Evolutionary conservation across 1,140 invertebrate genomes (phyloP).

Genomic region (Sycobia sp.): DNA sequence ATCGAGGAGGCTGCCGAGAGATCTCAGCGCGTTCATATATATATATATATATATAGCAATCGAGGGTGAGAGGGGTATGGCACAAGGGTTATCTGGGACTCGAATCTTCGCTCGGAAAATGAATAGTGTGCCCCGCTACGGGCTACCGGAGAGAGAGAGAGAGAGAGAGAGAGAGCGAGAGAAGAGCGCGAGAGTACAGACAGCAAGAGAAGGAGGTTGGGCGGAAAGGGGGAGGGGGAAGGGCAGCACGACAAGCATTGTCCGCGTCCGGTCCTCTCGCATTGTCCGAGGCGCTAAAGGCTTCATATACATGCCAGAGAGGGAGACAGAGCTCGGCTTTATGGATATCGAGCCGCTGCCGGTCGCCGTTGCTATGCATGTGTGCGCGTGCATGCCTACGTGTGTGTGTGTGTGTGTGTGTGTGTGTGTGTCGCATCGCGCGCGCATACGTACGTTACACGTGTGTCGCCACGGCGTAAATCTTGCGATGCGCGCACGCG

Average conservation of each 20-base stretch:
- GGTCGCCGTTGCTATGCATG: slow-evolving; percentile 27
- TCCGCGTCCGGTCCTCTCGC: slow-evolving; percentile 25
- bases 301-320: slow-evolving; percentile 45
- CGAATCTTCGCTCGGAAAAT: slow-evolving; percentile 43
- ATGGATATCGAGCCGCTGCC: too few relatives aligned
- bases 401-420: too few relatives aligned
- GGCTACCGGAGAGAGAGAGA: too few relatives aligned
- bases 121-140: slow-evolving; percentile 39
- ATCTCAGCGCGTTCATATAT: too few relatives aligned
- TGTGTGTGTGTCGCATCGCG: too few relatives aligned
- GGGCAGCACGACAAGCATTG: slow-evolving; percentile 38
- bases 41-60: too few relatives aligned
- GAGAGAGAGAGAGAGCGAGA: too few relatives aligned
- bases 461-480: too few relatives aligned
- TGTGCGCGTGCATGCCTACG: slow-evolving; percentile 2
- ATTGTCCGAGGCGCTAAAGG: slow-evolving; percentile 49
- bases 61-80: too few relatives aligned
- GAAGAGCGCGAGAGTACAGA: too few relatives aligned
- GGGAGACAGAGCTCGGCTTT: slow-evolving; percentile 32
- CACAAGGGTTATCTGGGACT: slow-evolving; percentile 41
- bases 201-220: not conserved
- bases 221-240: not conserved
- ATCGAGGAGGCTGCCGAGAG: not conserved
- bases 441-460: not conserved
- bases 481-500: slow-evolving; percentile 14